Base-by-base conservation (phyloP, 2,888 invertebrate genomes). In the Fragum fragum region DNA sequence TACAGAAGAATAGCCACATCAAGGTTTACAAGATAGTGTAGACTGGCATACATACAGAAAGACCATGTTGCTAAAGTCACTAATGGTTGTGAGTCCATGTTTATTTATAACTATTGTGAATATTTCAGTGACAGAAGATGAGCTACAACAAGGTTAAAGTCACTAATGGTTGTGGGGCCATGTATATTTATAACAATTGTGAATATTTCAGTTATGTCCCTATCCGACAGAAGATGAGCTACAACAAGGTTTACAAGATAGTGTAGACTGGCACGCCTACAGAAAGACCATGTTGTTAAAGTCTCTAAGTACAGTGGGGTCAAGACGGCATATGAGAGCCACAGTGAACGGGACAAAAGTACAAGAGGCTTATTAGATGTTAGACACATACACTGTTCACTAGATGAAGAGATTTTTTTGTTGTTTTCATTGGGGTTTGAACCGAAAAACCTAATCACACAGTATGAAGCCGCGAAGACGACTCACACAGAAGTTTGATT, bases 201-300 rank as follows among this genome's bases (percentile, higher is more conserved):
- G n/a, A n/a, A n/a, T 14, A n/a, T 79, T 83, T 16, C 81, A 93
- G 93, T 73, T 90, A 16, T 90, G 89, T 47, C 92, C 92, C 0
- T 93, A 91, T 71, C 92, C 92, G 1, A 88, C 87, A 0, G 92
- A 92, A 32, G 89, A 88, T 18, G 91, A 91, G 39, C 76, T 93
- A 29, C 92, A 93, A 79, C 79, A 77, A 5, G 78, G 88, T 1
- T 82, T 92, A 29, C 90, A 91, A 69, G 84, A 85, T 29, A 88
- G 88, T 55, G 89, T 92, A 9, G 90, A 92, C 85, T 92, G 93
- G 93, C 85, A 88, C 42, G 83, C 86, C 5, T 91, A 83, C 74
- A 81, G 85, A 66, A 81, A 83, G 47, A 73, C 66, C 21, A 86
- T 87, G 29, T 47, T 91, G 57, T 63, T 79, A 23, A 74, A 84